These are phyloP conservation scores for Gibbula magus DNA, from an alignment of 2,888 invertebrate species.

Conservation along the genomic window DNA sequence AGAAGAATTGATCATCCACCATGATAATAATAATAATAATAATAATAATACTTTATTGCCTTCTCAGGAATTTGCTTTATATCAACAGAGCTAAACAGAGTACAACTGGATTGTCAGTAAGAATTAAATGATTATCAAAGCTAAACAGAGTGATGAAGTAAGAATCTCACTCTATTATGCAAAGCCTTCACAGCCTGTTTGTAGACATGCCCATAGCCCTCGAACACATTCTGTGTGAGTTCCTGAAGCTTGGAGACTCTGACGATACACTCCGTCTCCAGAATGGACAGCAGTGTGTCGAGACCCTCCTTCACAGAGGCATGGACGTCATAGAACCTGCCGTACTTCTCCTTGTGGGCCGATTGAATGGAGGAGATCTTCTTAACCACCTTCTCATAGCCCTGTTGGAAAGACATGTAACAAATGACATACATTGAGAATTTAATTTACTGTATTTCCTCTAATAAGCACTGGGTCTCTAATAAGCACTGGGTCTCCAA, in stretches of 20 bases:
- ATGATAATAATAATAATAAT: too few species aligned
- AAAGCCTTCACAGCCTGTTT: conserved; percentile 32
- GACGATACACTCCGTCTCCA: conserved; percentile 38
- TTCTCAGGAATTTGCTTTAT: too few species aligned
- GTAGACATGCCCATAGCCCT: conserved; percentile 29
- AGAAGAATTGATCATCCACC: too few species aligned
- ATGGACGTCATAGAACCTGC: conserved; percentile 29
- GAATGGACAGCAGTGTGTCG: conserved; percentile 38
- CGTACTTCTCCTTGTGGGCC: conserved; percentile 31
- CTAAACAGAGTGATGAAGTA: too few species aligned
- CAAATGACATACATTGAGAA: too few species aligned
- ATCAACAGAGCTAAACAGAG: too few species aligned
- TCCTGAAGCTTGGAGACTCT: background rate
- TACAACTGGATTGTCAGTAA: too few species aligned
- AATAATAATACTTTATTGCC: too few species aligned
- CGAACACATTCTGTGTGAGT: conserved; percentile 21
- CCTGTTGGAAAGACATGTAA: conserved; percentile 25
- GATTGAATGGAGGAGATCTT: conserved; percentile 27
- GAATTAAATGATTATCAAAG: too few species aligned
- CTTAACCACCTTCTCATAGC: conserved; percentile 27
- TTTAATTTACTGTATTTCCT: too few species aligned
- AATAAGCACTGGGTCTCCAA: too few species aligned
- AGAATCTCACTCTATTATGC: conserved; percentile 36
- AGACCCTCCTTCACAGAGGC: conserved; percentile 37
- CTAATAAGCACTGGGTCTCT: too few species aligned